phyloP scores from a whole-genome alignment of 2,113 vertebrate genomes.

The Cyanoderma ruficeps region DNA sequence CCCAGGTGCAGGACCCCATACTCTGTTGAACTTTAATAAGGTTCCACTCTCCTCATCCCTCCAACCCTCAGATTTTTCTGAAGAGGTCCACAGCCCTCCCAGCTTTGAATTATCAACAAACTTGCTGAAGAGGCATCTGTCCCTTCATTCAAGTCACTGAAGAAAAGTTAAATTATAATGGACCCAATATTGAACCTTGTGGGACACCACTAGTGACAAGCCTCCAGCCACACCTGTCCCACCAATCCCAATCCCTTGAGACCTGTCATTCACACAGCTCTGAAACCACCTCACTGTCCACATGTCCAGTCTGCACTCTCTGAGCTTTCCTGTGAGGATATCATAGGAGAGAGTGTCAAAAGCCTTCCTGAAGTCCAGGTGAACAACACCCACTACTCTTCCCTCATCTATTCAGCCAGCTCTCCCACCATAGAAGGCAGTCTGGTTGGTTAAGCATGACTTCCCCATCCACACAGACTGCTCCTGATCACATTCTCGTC shows the following conservation, averaged over 20 bases:
- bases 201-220: not conserved
- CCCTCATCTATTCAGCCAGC: not conserved
- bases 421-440: rapidly evolving
- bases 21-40: not conserved
- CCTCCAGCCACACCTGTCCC: not conserved
- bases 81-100: not conserved
- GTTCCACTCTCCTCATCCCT: not conserved
- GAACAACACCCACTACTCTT: not conserved
- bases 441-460: not conserved
- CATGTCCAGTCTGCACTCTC: not conserved
- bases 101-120: not conserved
- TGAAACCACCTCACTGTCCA: not conserved
- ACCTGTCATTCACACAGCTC: not conserved
- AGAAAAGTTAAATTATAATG: not conserved
- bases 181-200: rapidly evolving
- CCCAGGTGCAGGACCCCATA: not conserved
- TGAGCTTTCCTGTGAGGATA: not conserved
- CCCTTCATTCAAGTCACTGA: not conserved
- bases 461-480: not conserved
- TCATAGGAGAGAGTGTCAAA: not conserved
- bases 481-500: not conserved
- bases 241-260: not conserved
- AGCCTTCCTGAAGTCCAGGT: not conserved
- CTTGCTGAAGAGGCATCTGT: not conserved
- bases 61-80: not conserved